Percentiles rank a stretch among this genome's conserved stretches.
phyloP scores from a whole-genome alignment of 1,140 invertebrate genomes.

The Paraescarpia echinospica region DNA sequence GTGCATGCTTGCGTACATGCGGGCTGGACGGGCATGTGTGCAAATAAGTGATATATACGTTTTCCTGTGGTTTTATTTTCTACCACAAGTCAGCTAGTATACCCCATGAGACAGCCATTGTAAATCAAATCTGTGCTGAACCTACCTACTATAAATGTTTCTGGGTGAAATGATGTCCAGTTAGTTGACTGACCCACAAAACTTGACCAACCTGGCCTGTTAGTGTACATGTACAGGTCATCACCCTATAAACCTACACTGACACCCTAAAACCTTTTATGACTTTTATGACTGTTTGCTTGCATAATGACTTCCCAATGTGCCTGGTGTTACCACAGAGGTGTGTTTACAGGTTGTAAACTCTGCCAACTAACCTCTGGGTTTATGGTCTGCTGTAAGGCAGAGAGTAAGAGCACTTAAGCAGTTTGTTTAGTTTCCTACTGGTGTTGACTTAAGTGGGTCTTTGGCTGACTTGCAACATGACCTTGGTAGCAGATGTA shows the following conservation, averaged over 20 bases:
- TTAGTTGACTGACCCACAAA: not conserved
- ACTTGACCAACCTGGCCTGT: not conserved
- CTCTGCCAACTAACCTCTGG: not conserved
- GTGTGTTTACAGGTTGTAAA: not conserved
- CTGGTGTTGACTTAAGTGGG: not conserved
- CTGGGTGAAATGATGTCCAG: no score
- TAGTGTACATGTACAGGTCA: not conserved
- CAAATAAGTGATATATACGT: no score
- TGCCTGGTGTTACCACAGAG: not conserved
- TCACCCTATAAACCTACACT: not conserved
- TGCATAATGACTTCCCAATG: not conserved
- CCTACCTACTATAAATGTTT: not conserved
- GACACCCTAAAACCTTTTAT: not conserved
- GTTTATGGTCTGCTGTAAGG: not conserved
- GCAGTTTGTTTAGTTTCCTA: not conserved
- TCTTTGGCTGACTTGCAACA: not conserved
- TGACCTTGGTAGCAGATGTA: not conserved
- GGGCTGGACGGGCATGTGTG: no score
- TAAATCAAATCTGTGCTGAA: not conserved
- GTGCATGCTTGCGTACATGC: no score
- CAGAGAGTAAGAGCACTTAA: not conserved
- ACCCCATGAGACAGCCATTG: not conserved
- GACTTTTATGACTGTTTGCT: slow-evolving; percentile 5
- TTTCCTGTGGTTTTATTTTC: not conserved
- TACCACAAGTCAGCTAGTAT: not conserved